Conservation (phyloP, 2,888 invertebrate genomes). For the Calliphora vomitoria region DNA sequence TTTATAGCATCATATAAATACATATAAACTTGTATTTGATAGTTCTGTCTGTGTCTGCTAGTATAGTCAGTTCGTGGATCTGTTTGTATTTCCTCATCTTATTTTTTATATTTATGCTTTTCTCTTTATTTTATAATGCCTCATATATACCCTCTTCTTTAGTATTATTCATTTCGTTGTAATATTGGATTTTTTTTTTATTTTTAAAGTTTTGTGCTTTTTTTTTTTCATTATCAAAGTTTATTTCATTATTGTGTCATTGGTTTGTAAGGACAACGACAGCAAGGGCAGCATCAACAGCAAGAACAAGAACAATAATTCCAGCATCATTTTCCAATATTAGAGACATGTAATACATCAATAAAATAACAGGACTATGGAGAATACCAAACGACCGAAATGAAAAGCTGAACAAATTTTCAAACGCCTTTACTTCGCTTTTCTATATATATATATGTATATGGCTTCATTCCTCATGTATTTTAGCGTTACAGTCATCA, state of each 20-base stretch:
- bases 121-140: conserved; percentile 30
- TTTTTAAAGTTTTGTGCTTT: conserved; percentile 15
- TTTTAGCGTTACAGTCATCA: conserved; percentile 23
- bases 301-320: conserved; percentile 18
- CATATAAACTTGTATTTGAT: conserved; percentile 50
- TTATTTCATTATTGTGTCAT: conserved; percentile 68
- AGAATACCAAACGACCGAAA: conserved; percentile 32
- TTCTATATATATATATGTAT: not conserved
- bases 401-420: conserved; percentile 33
- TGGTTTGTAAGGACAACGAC: conserved; percentile 59
- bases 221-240: conserved; percentile 34
- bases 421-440: not conserved
- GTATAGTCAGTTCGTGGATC: not conserved
- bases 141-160: conserved; percentile 22
- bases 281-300: conserved; percentile 29
- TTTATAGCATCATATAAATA: conserved; percentile 2
- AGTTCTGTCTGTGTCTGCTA: conserved; percentile 28
- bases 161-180: conserved; percentile 36
- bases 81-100: not conserved
- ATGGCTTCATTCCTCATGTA: not conserved
- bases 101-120: conserved; percentile 6
- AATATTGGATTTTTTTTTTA: conserved; percentile 42
- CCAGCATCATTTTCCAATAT: conserved; percentile 56
- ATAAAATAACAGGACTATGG: conserved; percentile 64
- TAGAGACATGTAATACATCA: conserved; percentile 64